Percentiles rank a stretch among this genome's conserved stretches.
phyloP scores from a whole-genome alignment of 1,140 invertebrate species.

The Drosophila eugracilis region DNA sequence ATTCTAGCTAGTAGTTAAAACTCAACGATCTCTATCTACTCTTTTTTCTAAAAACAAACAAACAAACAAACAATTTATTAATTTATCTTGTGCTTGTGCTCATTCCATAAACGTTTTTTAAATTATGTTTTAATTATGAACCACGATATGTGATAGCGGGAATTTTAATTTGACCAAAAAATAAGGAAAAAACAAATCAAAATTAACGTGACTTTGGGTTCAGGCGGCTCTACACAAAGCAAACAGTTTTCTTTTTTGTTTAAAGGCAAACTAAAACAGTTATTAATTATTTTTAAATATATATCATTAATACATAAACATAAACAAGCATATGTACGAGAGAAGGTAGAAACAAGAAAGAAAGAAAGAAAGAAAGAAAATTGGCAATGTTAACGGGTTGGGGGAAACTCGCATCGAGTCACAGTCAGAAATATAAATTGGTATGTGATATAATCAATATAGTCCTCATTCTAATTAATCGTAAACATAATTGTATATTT shows the following conservation, averaged over 20 bases:
- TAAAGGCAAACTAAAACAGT: conserved; percentile 48
- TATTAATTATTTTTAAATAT: conserved; percentile 52
- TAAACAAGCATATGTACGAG: conserved; percentile 53
- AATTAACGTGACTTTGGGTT: conserved; percentile 62
- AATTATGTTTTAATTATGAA: conserved; percentile 66
- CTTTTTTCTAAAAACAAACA: conserved; percentile 60
- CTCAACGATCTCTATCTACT: conserved; percentile 78
- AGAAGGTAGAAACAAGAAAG: conserved; percentile 11
- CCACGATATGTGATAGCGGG: conserved; percentile 77
- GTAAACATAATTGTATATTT: conserved; percentile 59
- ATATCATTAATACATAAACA: conserved; percentile 36
- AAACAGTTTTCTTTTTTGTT: conserved; percentile 51
- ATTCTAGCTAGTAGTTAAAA: conserved; percentile 75
- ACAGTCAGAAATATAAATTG: conserved; percentile 80
- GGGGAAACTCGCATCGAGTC: conserved; percentile 78
- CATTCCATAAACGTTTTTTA: conserved; percentile 74
- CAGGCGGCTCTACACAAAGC: conserved; percentile 34
- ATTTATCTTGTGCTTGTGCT: conserved; percentile 81
- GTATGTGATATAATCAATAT: conserved; percentile 84
- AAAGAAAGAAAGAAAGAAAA: no score
- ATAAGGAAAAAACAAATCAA: conserved; percentile 53
- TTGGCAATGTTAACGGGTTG: conserved; percentile 65
- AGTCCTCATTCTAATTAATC: conserved; percentile 83
- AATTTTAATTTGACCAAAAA: conserved; percentile 81
- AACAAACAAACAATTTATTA: conserved; percentile 70